A percentile compares a stretch with the other conserved stretches of the same genome.
These are phyloP conservation scores for Metalampra italica DNA, from an alignment of 2,888 invertebrate genomes.

Conservation along the genomic window DNA sequence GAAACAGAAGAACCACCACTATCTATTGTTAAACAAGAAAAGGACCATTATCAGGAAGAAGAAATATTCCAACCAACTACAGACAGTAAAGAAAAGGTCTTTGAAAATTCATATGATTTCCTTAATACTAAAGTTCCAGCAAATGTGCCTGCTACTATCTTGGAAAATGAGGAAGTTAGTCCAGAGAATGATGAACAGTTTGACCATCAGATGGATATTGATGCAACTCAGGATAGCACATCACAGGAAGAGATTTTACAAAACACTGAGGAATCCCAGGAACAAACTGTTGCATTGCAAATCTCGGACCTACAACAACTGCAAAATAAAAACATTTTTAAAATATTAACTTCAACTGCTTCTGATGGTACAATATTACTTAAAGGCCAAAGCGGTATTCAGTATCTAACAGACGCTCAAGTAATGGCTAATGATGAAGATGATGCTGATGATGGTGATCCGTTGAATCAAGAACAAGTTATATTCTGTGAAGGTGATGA, in stretches of 20 bases:
- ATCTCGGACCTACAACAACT: conserved; percentile 20
- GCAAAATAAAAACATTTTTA: conserved; percentile 37
- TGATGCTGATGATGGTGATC: conserved; percentile 52
- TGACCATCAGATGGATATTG: conserved; percentile 41
- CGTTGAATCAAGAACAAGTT: conserved; percentile 52
- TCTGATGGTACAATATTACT: conserved; percentile 56
- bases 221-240: conserved; percentile 34
- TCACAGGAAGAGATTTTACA: conserved; percentile 31
- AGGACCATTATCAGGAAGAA: conserved; percentile 16
- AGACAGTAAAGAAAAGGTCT: conserved; percentile 17
- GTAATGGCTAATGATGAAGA: conserved; percentile 34
- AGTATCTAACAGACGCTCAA: conserved; percentile 53
- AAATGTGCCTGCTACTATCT: conserved; percentile 66
- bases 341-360: conserved; percentile 53
- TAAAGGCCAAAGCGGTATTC: conserved; percentile 48
- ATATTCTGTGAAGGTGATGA: conserved; percentile 69
- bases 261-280: conserved; percentile 22
- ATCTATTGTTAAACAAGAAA: conserved; percentile 1
- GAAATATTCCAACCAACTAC: conserved; percentile 9
- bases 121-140: conserved; percentile 52
- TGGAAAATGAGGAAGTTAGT: conserved; percentile 63
- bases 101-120: conserved; percentile 57
- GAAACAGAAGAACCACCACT: conserved; percentile 10
- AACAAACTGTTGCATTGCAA: conserved; percentile 26
- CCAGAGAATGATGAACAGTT: conserved; percentile 36